Evolutionary conservation across 2,797 vertebrate species (phyloP).

Genomic region (Muraenolepis orangiensis): DNA sequence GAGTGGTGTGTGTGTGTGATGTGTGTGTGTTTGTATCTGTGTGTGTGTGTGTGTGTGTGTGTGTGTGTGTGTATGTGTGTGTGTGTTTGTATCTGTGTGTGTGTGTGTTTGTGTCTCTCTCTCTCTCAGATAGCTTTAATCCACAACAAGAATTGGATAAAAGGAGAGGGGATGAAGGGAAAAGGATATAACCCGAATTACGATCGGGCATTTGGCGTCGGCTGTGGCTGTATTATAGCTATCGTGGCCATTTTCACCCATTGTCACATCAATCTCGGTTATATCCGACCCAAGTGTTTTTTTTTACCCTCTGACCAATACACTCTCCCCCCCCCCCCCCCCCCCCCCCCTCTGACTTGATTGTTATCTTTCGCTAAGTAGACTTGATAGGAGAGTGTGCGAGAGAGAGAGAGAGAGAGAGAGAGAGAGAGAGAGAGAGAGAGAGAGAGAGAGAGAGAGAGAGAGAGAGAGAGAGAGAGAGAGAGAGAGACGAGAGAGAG

Average conservation of each 20-base stretch:
- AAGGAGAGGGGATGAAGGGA: conserved; percentile 60
- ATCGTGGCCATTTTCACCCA: conserved; percentile 53
- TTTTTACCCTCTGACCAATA: too few relatives aligned
- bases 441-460: too few relatives aligned
- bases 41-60: conserved; percentile 1
- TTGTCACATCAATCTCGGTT: conserved; percentile 7
- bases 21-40: conserved; percentile 7
- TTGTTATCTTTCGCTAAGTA: background rate
- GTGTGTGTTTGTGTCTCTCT: conserved; percentile 12
- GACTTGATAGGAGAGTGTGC: too few relatives aligned
- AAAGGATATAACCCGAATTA: conserved; percentile 66
- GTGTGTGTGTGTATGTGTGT: background rate
- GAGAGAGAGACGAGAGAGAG: background rate
- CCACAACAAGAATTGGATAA: conserved; percentile 61
- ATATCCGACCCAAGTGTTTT: too few relatives aligned
- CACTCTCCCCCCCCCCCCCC: too few relatives aligned
- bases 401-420: too few relatives aligned
- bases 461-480: too few relatives aligned
- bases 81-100: background rate
- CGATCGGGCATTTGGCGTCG: conserved; percentile 57
- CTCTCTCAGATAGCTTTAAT: conserved; percentile 48
- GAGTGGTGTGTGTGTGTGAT: too few relatives aligned
- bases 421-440: too few relatives aligned
- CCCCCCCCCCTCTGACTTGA: background rate
- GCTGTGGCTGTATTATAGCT: too few relatives aligned